These are phyloP conservation scores for Eublepharis macularius DNA, from an alignment of 2,113 vertebrate genomes.

Conservation along the genomic window DNA sequence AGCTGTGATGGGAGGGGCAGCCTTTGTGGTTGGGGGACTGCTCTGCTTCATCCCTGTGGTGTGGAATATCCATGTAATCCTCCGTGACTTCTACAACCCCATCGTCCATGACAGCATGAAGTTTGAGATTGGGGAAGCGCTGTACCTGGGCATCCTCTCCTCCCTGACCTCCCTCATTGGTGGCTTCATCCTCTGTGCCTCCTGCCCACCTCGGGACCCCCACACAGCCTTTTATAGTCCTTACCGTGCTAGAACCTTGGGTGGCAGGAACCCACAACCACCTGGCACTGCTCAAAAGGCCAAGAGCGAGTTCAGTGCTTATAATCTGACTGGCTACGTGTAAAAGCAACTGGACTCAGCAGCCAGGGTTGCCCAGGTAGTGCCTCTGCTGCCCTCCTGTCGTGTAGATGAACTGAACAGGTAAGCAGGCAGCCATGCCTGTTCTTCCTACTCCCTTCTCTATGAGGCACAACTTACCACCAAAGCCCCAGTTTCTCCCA, in stretches of 20 bases:
- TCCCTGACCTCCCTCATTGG: conserved; percentile 85
- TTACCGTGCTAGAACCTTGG: conserved; percentile 66
- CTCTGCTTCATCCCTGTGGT: conserved; percentile 87
- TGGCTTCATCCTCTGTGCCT: conserved; percentile 85
- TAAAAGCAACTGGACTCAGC: conserved; percentile 42
- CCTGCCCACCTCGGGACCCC: conserved; percentile 73
- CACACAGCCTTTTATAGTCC: conserved; percentile 30
- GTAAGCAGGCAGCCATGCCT: neutral
- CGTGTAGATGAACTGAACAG: neutral
- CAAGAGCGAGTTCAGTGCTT: conserved; percentile 77
- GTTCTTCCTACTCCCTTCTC: neutral
- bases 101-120: conserved; percentile 84
- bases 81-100: conserved; percentile 88
- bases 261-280: conserved; percentile 54
- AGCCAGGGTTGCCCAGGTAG: fast-evolving
- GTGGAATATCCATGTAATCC: conserved; percentile 93
- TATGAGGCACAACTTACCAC: fast-evolving
- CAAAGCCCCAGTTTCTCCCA: fast-evolving
- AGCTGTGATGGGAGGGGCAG: conserved; percentile 77
- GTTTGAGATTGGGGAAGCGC: conserved; percentile 90
- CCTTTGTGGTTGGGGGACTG: conserved; percentile 85
- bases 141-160: conserved; percentile 89
- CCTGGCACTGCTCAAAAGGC: conserved; percentile 55
- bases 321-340: conserved; percentile 83
- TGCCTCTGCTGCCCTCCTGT: neutral